A percentile compares a stretch with the other conserved stretches of the same genome.
These are phyloP conservation scores for Polyergus mexicanus DNA, from an alignment of 1,140 invertebrate species.

Conservation along the genomic window DNA sequence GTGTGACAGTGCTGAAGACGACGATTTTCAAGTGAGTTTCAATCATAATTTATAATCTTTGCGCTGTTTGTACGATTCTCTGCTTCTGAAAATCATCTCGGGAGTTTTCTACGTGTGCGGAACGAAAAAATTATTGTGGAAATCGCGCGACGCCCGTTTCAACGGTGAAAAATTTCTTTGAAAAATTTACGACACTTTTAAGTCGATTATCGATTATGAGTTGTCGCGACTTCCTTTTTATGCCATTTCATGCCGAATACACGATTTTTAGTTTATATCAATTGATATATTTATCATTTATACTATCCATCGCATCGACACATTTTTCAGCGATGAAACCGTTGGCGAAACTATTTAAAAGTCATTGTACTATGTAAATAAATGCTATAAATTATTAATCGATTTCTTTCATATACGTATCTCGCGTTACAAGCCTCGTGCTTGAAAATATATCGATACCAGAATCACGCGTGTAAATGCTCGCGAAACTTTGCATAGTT, in stretches of 20 bases:
- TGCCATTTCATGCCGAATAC: background rate
- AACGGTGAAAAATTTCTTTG: background rate
- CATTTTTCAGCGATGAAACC: background rate
- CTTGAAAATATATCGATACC: background rate
- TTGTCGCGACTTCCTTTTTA: background rate
- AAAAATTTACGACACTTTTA: background rate
- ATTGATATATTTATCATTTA: background rate
- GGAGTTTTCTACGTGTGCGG: background rate
- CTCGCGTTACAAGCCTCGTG: background rate
- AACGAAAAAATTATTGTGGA: background rate
- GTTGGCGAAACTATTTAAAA: background rate
- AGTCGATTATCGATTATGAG: background rate
- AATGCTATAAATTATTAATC: constrained; percentile 15
- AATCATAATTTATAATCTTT: constrained; percentile 24
- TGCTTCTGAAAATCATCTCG: background rate
- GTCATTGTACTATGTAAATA: background rate
- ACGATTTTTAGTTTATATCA: constrained; percentile 10
- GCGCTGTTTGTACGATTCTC: background rate
- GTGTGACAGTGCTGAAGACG: constrained; percentile 51
- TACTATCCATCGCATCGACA: background rate
- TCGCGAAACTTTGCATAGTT: background rate
- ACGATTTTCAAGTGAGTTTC: constrained; percentile 47
- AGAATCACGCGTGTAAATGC: background rate
- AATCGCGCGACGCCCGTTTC: background rate
- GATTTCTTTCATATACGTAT: background rate